phyloP scores from a whole-genome alignment of 2,888 invertebrate species.

The Agriopis leucophaearia region DNA sequence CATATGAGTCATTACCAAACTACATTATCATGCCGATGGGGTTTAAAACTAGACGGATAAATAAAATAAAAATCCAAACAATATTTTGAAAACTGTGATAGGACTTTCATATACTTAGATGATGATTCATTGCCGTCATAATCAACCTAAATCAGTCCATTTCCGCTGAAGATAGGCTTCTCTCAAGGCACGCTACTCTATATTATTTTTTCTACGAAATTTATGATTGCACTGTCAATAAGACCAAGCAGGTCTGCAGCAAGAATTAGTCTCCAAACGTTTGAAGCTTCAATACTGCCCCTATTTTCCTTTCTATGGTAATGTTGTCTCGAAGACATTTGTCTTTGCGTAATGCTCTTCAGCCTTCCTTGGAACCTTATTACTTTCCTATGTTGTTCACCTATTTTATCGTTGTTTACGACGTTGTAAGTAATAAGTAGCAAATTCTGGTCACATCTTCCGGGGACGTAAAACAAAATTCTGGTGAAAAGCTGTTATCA shows the following conservation, averaged over 20 bases:
- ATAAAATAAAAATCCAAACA: too few relatives aligned
- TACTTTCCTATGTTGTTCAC: constrained; percentile 73
- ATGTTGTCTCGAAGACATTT: constrained; percentile 80
- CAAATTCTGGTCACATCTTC: constrained; percentile 25
- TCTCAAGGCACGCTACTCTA: too few relatives aligned
- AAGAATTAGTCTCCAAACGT: not conserved
- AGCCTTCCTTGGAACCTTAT: constrained; percentile 69
- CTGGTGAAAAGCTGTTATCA: not conserved
- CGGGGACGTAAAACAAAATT: constrained; percentile 2
- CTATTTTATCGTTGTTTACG: constrained; percentile 72
- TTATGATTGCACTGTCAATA: not conserved
- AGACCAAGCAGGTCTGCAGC: not conserved
- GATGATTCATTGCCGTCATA: too few relatives aligned
- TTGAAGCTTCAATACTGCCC: constrained; percentile 20
- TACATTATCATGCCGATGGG: too few relatives aligned
- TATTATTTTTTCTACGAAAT: too few relatives aligned
- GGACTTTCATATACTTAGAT: too few relatives aligned
- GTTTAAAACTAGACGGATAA: too few relatives aligned
- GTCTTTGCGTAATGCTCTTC: constrained; percentile 76
- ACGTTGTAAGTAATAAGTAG: constrained; percentile 45
- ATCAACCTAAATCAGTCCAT: too few relatives aligned
- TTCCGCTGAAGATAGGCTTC: too few relatives aligned
- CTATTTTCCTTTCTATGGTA: constrained; percentile 65
- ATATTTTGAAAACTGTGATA: too few relatives aligned
- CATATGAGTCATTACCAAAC: too few relatives aligned